These are phyloP conservation scores for Toxotes chatareus DNA, from an alignment of 2,113 vertebrate genomes.

Conservation along the genomic window DNA sequence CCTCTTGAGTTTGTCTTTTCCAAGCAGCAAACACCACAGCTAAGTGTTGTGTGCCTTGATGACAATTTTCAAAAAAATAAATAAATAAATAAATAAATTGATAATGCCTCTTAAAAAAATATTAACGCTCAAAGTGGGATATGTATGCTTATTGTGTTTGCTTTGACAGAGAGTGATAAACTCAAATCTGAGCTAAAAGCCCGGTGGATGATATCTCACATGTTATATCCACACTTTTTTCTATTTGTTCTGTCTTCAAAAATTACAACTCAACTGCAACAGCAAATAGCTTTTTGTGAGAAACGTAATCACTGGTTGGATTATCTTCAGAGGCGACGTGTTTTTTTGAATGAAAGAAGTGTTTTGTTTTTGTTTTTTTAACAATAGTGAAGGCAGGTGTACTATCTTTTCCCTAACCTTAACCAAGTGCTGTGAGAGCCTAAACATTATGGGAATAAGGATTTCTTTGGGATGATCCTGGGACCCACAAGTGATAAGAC, in stretches of 20 bases:
- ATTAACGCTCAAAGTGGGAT: not conserved
- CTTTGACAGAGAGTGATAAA: not conserved
- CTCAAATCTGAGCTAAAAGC: constrained; percentile 24
- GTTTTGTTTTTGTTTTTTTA: too few relatives aligned
- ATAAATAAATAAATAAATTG: too few relatives aligned
- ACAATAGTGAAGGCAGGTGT: too few relatives aligned
- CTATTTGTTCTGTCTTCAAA: not conserved
- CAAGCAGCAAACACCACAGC: constrained; percentile 33
- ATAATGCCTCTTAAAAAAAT: constrained; percentile 20
- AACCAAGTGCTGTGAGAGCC: too few relatives aligned
- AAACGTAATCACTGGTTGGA: not conserved
- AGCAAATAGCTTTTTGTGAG: not conserved
- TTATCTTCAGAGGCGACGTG: not conserved
- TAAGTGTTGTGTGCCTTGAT: constrained; percentile 42
- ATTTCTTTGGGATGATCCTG: too few relatives aligned
- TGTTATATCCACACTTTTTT: not conserved
- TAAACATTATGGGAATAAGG: too few relatives aligned
- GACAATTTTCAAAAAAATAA: constrained; percentile 28
- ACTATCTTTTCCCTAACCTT: too few relatives aligned
- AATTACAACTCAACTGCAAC: not conserved
- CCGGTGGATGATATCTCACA: not conserved
- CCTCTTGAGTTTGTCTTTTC: constrained; percentile 54
- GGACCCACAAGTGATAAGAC: too few relatives aligned
- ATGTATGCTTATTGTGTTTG: constrained; percentile 1
- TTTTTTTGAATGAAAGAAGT: not conserved